A percentile compares a stretch with the other conserved stretches of the same genome.
Evolutionary conservation across 2,113 vertebrate species (phyloP).

Genomic region (Channa maculata): DNA sequence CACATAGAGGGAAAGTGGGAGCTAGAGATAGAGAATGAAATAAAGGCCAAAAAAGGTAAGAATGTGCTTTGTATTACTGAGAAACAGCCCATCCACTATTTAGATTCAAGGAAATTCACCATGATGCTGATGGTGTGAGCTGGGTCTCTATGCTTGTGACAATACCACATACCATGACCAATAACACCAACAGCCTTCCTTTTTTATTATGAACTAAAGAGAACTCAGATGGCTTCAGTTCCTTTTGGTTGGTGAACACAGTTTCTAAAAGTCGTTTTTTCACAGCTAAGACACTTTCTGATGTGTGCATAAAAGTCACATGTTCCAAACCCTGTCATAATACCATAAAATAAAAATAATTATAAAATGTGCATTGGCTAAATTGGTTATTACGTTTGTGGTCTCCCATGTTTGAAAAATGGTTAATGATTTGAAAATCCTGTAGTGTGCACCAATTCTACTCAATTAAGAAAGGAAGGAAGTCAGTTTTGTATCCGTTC

Average conservation of each 20-base stretch:
- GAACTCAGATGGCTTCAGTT: constrained; percentile 7
- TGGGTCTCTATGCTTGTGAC: background rate
- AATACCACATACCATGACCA: background rate
- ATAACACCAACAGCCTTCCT: background rate
- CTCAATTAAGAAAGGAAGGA: background rate
- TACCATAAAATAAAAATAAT: too few species aligned
- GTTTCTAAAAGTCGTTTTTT: background rate
- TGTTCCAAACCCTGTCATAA: background rate
- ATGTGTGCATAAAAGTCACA: background rate
- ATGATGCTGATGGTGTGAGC: background rate
- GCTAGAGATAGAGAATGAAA: background rate
- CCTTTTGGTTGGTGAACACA: constrained; percentile 17
- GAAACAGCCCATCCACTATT: background rate
- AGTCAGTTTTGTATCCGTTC: background rate
- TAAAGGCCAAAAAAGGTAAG: background rate
- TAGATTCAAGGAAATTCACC: background rate
- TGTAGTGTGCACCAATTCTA: too few species aligned
- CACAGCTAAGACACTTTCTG: background rate
- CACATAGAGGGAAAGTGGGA: background rate
- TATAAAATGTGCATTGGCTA: too few species aligned
- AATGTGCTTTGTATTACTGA: background rate
- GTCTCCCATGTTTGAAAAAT: too few species aligned
- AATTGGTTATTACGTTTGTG: too few species aligned
- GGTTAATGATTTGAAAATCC: too few species aligned
- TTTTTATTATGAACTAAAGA: constrained; percentile 8